Evolutionary conservation across 2,888 invertebrate species (phyloP).

Genomic region (Hyposoter dolosus): DNA sequence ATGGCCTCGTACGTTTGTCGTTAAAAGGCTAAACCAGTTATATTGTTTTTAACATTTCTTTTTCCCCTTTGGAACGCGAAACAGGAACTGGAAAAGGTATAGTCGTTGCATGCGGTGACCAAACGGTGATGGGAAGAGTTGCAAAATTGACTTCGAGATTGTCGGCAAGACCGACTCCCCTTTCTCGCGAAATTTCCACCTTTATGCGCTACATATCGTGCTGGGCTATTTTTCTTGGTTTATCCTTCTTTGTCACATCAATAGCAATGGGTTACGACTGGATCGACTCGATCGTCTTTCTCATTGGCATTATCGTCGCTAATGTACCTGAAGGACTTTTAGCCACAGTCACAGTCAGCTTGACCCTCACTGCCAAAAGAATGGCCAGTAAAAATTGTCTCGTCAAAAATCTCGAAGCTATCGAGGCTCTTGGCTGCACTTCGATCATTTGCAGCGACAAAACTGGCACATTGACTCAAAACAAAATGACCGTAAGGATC

Average conservation of each 20-base stretch:
- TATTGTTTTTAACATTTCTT: constrained; percentile 6
- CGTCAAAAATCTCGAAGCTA: constrained; percentile 92
- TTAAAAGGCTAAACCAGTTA: constrained; percentile 47
- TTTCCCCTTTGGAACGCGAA: neutral
- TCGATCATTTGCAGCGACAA: constrained; percentile 93
- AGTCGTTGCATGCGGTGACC: constrained; percentile 88
- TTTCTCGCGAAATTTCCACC: constrained; percentile 91
- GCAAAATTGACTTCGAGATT: constrained; percentile 89
- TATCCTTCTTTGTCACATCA: constrained; percentile 90
- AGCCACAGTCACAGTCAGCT: constrained; percentile 91
- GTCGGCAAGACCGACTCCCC: constrained; percentile 90
- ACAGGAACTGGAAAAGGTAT: constrained; percentile 86
- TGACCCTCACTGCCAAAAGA: constrained; percentile 91
- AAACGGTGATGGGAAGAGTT: constrained; percentile 90
- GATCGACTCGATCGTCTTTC: constrained; percentile 89
- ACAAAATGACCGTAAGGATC: constrained; percentile 89
- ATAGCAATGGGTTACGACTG: constrained; percentile 88
- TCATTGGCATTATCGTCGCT: constrained; percentile 91
- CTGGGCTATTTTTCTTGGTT: constrained; percentile 89
- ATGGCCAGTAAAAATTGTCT: constrained; percentile 91
- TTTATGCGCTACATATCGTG: constrained; percentile 90
- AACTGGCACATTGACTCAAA: constrained; percentile 91
- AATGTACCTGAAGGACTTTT: constrained; percentile 92
- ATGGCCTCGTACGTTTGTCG: neutral
- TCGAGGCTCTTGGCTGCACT: constrained; percentile 92